Evolutionary conservation across 2,113 vertebrate species (phyloP).

Genomic region (Ophthalmolycus amberensis): DNA sequence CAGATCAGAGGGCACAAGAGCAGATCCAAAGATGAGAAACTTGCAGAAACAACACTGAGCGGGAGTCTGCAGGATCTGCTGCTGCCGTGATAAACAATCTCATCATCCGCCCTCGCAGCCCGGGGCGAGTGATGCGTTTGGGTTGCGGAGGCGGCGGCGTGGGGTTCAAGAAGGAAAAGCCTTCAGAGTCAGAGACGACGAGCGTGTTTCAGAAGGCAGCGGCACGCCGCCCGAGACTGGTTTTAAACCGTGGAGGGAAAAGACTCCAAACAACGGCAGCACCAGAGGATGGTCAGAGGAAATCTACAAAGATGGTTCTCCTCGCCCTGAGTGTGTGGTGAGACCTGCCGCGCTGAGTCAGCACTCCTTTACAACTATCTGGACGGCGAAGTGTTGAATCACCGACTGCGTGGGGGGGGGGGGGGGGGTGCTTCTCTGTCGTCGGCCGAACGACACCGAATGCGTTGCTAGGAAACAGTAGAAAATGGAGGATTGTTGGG

Average conservation of each 20-base stretch:
- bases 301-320: not conserved
- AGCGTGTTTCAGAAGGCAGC: conserved; percentile 21
- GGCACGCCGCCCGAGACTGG: too few relatives aligned
- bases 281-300: not conserved
- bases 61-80: not conserved
- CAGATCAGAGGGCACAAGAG: not conserved
- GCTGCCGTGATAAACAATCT: not conserved
- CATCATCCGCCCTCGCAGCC: not conserved
- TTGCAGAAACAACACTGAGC: conserved; percentile 6
- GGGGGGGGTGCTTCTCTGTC: not conserved
- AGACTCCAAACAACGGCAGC: not conserved
- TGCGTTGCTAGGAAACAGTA: conserved; percentile 58
- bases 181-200: conserved; percentile 7
- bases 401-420: conserved; percentile 38
- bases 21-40: not conserved
- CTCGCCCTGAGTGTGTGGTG: not conserved
- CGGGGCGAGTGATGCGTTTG: not conserved
- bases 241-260: too few relatives aligned
- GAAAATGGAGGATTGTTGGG: not conserved
- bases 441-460: conserved; percentile 9
- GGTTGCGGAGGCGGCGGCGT: not conserved
- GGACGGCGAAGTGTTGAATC: conserved; percentile 49
- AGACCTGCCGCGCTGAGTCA: conserved; percentile 32
- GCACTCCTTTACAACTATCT: conserved; percentile 19
- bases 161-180: conserved; percentile 17